Evolutionary conservation across 2,888 invertebrate genomes (phyloP).

Genomic region (Drosophila mettleri): DNA sequence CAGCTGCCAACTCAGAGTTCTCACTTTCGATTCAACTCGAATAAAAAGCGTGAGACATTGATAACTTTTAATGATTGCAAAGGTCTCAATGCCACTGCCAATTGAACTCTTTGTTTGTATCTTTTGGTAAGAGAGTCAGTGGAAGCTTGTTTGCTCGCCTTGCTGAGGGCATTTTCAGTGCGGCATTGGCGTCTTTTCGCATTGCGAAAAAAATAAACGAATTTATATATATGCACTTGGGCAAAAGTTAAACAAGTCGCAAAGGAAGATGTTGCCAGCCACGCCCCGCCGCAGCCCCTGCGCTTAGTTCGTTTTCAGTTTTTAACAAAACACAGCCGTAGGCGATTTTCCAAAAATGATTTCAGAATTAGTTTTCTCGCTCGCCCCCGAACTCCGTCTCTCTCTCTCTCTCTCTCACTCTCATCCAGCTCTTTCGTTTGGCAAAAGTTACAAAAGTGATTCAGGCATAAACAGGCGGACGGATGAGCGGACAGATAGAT

Average conservation of each 20-base stretch:
- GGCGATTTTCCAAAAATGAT: conserved; percentile 80
- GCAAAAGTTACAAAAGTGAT: conserved; percentile 77
- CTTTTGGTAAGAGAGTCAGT: background rate
- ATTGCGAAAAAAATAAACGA: conserved; percentile 15
- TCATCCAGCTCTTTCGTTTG: background rate
- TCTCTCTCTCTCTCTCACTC: background rate
- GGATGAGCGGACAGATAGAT: conserved; percentile 12
- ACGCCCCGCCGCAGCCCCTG: conserved; percentile 1
- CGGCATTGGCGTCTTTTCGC: background rate
- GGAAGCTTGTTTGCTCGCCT: background rate
- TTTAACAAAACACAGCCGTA: conserved; percentile 79
- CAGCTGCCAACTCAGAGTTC: background rate
- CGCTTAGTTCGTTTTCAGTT: conserved; percentile 68
- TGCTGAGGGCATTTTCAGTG: conserved; percentile 21
- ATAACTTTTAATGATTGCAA: background rate
- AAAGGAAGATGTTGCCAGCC: conserved; percentile 45
- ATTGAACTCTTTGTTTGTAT: background rate
- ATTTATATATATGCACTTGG: conserved; percentile 56
- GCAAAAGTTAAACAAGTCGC: conserved; percentile 73
- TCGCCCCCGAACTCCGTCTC: background rate
- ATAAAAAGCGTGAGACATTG: too few relatives aligned
- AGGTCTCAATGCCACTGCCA: background rate
- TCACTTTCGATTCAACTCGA: background rate
- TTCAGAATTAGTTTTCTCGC: conserved; percentile 70
- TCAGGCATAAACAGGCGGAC: conserved; percentile 66